These are phyloP conservation scores for Girardia tigrina DNA, from an alignment of 2,888 invertebrate genomes.

Conservation along the genomic window DNA sequence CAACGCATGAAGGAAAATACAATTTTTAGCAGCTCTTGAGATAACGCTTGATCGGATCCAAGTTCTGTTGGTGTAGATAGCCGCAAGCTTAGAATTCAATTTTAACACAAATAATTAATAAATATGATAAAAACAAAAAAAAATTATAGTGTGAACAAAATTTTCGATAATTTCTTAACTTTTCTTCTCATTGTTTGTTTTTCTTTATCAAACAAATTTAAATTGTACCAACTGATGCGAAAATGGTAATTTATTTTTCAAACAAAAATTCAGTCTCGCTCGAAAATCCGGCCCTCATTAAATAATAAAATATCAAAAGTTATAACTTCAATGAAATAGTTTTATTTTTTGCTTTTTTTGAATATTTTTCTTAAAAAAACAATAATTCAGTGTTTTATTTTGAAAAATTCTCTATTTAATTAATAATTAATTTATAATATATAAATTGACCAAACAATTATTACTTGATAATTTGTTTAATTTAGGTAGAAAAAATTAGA, in stretches of 20 bases:
- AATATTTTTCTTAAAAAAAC: not conserved
- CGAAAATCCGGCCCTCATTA: not conserved
- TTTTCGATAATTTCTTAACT: not conserved
- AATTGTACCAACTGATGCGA: not conserved
- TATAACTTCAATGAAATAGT: not conserved
- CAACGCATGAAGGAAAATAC: not conserved
- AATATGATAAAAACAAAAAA: not conserved
- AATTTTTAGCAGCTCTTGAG: not conserved
- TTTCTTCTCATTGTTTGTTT: not conserved
- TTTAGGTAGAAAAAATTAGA: too few relatives aligned
- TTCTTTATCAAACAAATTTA: not conserved
- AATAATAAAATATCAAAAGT: not conserved
- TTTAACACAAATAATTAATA: not conserved
- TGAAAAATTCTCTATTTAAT: not conserved
- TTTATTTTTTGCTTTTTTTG: not conserved
- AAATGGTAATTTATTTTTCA: not conserved
- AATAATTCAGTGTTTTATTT: not conserved
- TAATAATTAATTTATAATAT: too few relatives aligned
- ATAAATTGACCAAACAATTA: too few relatives aligned
- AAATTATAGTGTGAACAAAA: not conserved
- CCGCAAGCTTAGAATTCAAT: not conserved
- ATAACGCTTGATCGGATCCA: not conserved
- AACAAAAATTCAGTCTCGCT: not conserved
- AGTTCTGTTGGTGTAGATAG: not conserved
- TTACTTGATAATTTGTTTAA: too few relatives aligned